phyloP scores from a whole-genome alignment of 2,888 invertebrate genomes.

The Apoda limacodes region DNA sequence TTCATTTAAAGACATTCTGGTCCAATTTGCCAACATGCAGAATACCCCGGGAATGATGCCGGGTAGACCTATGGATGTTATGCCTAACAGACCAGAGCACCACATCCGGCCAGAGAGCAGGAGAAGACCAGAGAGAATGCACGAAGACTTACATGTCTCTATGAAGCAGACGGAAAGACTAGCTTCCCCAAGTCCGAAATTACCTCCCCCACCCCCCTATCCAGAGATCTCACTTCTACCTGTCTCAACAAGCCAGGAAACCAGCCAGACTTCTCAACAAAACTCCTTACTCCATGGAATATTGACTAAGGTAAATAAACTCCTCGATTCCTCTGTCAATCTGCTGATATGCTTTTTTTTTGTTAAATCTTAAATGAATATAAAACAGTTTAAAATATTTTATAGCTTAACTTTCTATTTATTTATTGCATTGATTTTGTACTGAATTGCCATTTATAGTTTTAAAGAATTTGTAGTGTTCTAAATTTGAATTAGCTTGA shows the following conservation, averaged over 20 bases:
- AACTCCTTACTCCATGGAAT: slow-evolving; percentile 82
- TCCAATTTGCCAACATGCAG: slow-evolving; percentile 78
- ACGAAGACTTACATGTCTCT: slow-evolving; percentile 34
- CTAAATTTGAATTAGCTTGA: slow-evolving; percentile 43
- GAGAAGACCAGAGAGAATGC: slow-evolving; percentile 31
- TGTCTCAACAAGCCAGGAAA: slow-evolving; percentile 59
- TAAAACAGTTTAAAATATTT: too few species aligned
- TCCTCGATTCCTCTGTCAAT: too few species aligned
- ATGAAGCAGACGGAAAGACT: slow-evolving; percentile 42
- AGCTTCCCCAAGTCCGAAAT: slow-evolving; percentile 46
- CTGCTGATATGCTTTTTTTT: too few species aligned
- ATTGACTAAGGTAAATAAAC: slow-evolving; percentile 77
- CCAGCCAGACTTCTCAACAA: slow-evolving; percentile 43
- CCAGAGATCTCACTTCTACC: slow-evolving; percentile 85
- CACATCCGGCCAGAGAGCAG: slow-evolving; percentile 38
- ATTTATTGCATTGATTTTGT: too few species aligned
- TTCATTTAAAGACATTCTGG: slow-evolving; percentile 79
- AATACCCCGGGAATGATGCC: slow-evolving; percentile 41
- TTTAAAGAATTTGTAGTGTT: too few species aligned
- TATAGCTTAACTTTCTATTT: too few species aligned
- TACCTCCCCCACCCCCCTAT: slow-evolving; percentile 76
- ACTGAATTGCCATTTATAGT: too few species aligned
- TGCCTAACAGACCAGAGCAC: slow-evolving; percentile 41
- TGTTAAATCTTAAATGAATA: too few species aligned
- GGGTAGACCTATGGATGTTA: slow-evolving; percentile 34